Base-by-base conservation (phyloP, 2,888 invertebrate species). In the Malacosoma neustria region DNA sequence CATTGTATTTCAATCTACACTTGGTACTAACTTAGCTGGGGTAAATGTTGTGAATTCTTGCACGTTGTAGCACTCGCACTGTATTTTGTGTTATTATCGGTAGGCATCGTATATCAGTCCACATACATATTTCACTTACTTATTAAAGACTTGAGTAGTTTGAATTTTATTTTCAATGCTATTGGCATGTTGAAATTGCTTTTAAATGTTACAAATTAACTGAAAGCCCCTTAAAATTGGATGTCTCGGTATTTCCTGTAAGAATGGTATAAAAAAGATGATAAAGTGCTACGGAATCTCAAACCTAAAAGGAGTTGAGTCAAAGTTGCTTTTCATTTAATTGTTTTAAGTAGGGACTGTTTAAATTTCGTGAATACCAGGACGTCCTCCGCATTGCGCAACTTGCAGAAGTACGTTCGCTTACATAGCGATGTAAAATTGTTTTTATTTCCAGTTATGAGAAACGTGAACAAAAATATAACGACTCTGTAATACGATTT, bases 161-260 rank as follows among this genome's bases (percentile, higher is more conserved):
- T n/a, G n/a, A n/a, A n/a, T n/a, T n/a, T n/a, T n/a, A n/a, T n/a
- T n/a, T n/a, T n/a, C n/a, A n/a, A n/a, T n/a, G n/a, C n/a, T n/a
- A n/a, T n/a, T n/a, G n/a, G n/a, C n/a, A n/a, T 22, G 5, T 5
- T 22, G 4, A 22, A 22, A 22, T 22, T 22, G 22, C 22, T 22
- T 22, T 22, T 22, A 22, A 7, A 22, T 22, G 9, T 22, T 9
- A 9, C 22, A 22, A 22, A 22, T 22, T 22, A 3, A 22, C 22
- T 22, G 22, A 22, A 22, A 56, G 61, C 64, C 64, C 56, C 70
- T 69, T 71, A 68, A 70, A 71, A 66, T 22, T 72, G 67, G 63
- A 61, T 66, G 69, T 58, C 66, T 59, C 49, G 69, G 74, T 65
- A 80, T 77, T 77, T 75, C 70, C 72, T 76, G 49, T 49, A 57